Conservation (phyloP, 2,797 vertebrate species). For the Emys orbicularis region DNA sequence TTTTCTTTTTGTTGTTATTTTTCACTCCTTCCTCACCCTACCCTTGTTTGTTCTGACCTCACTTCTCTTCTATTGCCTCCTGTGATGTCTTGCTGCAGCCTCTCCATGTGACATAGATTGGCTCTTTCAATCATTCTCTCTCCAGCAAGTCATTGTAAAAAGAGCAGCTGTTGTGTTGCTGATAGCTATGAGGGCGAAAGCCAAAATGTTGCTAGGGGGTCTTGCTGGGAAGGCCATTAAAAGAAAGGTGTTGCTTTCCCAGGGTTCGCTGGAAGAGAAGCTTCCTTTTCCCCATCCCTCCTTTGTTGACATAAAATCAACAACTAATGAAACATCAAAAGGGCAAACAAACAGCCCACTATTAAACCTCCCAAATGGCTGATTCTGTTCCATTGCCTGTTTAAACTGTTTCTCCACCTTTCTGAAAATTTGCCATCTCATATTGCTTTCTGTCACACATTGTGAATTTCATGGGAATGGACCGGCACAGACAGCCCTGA, state of each 20-base stretch:
- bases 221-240: constrained; percentile 69
- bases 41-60: constrained; percentile 74
- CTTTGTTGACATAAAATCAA: constrained; percentile 55
- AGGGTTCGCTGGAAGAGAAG: constrained; percentile 62
- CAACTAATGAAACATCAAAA: constrained; percentile 66
- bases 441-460: background rate
- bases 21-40: constrained; percentile 51
- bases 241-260: constrained; percentile 74
- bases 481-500: constrained; percentile 35
- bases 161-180: constrained; percentile 75
- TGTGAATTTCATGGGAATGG: constrained; percentile 29
- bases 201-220: constrained; percentile 64
- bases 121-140: constrained; percentile 71
- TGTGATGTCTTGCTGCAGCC: constrained; percentile 62
- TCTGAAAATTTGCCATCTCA: background rate
- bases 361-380: constrained; percentile 49
- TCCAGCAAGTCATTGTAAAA: constrained; percentile 73
- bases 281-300: constrained; percentile 49
- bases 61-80: constrained; percentile 73
- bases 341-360: constrained; percentile 53
- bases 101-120: constrained; percentile 76
- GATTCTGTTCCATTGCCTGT: constrained; percentile 38
- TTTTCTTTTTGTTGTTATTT: constrained; percentile 42
- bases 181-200: constrained; percentile 68
- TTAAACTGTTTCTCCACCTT: constrained; percentile 42